phyloP scores from a whole-genome alignment of 2,113 vertebrate genomes.

The Mormoops blainvillei region DNA sequence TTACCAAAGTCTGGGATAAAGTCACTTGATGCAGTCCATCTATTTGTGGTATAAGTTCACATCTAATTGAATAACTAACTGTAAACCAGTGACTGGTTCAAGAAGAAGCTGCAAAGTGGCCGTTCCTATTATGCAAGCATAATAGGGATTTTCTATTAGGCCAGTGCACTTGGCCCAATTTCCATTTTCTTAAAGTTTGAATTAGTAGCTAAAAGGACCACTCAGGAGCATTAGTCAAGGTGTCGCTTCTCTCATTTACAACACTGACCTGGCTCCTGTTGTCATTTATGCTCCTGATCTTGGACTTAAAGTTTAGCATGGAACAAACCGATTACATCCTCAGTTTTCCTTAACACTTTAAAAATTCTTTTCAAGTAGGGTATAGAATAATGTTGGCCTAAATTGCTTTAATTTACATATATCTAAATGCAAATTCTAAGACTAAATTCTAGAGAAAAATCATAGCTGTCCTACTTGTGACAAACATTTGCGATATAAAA shows the following conservation, averaged over 20 bases:
- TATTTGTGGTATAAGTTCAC: background rate
- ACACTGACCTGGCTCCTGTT: background rate
- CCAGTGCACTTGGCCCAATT: background rate
- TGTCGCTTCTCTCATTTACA: background rate
- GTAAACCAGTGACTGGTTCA: constrained; percentile 1
- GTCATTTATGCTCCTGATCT: background rate
- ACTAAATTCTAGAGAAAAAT: constrained; percentile 56
- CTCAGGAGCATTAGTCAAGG: background rate
- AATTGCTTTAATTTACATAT: constrained; percentile 70
- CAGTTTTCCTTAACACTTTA: constrained; percentile 30
- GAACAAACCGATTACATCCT: constrained; percentile 17
- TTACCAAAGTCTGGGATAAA: background rate
- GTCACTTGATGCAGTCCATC: background rate
- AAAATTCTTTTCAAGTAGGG: constrained; percentile 56
- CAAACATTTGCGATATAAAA: constrained; percentile 70
- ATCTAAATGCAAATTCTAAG: constrained; percentile 69
- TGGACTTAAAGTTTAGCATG: background rate
- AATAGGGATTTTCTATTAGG: background rate
- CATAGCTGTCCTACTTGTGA: constrained; percentile 62
- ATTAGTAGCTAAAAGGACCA: background rate
- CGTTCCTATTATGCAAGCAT: background rate
- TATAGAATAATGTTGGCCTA: constrained; percentile 61
- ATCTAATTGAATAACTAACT: constrained; percentile 1
- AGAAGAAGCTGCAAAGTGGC: background rate
- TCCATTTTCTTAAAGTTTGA: background rate